Base-by-base conservation (phyloP, 1,140 invertebrate genomes). In the Pseudoatta argentina region DNA sequence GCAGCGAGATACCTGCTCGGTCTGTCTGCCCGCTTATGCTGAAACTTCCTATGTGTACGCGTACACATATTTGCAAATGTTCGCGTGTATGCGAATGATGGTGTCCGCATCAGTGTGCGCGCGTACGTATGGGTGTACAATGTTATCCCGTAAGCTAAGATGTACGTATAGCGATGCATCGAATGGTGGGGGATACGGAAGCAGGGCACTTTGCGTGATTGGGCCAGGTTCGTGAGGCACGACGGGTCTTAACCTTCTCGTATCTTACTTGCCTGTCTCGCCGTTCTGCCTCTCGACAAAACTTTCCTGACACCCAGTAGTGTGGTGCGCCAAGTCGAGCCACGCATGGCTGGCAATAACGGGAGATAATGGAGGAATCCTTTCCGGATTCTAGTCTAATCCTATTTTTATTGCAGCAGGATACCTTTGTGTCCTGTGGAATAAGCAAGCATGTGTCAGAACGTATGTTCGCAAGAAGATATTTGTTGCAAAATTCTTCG, bases 201-300 rank as follows among this genome's bases (percentile, higher is more conserved):
- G 91, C 88, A 88, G 91, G 92, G 91, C 91, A 93, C 93, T 94
- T 93, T 91, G 91, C 92, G 91, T 92, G 93, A 94, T 94, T 93
- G 91, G 88, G 81, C 89, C 86, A 76, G 86, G 59, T 63, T 66
- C 89, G 86, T 85, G 85, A 91, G 63, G 87, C 91, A 89, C 78
- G 89, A 90, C 89, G 89, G 85, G 83, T 88, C 73, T 89, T 77
- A 83, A 77, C 88, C 64, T 78, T 77, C 53, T 69, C 64, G 76
- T 66, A 89, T 82, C 76, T 82, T 86, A 34, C 69, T 66, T 57
- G 44, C 55, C 27, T 39, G 14, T 27, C 55, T 51, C 83, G 18
- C 57, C 66, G 77, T 72, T 63, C 39, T 24, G 48, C n/a, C n/a
- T 67, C 73, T 51, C 51, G 53, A 64, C 71, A 24, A 86, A 79